Evolutionary conservation across 2,113 vertebrate species (phyloP).

Genomic region (Atherinomorus stipes): DNA sequence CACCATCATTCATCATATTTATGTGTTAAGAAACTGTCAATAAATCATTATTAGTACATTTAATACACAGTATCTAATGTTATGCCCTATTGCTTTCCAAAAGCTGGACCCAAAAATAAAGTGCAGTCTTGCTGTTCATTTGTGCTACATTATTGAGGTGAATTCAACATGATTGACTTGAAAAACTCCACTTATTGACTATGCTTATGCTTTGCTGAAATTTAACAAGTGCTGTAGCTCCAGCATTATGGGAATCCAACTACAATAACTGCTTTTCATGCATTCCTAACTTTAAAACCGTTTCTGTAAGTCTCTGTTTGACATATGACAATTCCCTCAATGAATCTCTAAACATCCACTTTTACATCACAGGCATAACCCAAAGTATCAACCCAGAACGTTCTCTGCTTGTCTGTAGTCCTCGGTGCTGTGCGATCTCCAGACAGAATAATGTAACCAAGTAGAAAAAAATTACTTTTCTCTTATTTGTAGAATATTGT

Average conservation of each 20-base stretch:
- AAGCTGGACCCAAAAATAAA: background rate
- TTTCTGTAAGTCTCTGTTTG: no score
- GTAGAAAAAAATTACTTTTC: no score
- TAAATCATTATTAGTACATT: no score
- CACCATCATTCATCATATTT: no score
- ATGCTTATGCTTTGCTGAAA: background rate
- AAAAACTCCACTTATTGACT: background rate
- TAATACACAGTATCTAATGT: background rate
- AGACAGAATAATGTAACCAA: constrained; percentile 47
- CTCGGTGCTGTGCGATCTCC: background rate
- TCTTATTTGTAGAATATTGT: no score
- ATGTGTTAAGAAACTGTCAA: no score
- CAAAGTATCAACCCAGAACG: background rate
- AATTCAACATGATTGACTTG: background rate
- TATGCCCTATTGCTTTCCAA: background rate
- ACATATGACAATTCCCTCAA: background rate
- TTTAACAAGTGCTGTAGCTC: no score
- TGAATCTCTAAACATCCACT: background rate
- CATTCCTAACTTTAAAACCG: no score
- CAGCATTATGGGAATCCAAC: no score
- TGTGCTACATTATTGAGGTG: background rate
- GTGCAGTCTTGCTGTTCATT: background rate
- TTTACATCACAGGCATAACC: no score
- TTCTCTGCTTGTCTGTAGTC: no score
- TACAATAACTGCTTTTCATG: no score